Conservation (phyloP, 1,140 invertebrate genomes). For the Metopolophium dirhodum region DNA sequence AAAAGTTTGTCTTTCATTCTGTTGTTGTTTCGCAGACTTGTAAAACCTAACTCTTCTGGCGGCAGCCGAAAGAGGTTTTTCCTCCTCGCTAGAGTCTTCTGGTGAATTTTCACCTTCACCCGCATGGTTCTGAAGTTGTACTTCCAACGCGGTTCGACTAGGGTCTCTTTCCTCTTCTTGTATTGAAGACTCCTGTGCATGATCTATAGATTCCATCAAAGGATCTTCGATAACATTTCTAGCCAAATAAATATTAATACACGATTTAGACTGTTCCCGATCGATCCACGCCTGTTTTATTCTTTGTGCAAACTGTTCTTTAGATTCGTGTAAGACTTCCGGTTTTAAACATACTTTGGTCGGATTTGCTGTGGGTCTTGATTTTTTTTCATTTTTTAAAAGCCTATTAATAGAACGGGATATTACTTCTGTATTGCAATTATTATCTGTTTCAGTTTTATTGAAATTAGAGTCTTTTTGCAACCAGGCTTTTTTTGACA, state of each 20-base stretch:
- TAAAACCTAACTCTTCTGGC: slow-evolving; percentile 56
- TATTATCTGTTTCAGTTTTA: neutral
- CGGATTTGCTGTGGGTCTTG: slow-evolving; percentile 58
- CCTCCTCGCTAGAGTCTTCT: slow-evolving; percentile 25
- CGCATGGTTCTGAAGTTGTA: neutral
- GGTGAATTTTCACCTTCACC: slow-evolving; percentile 30
- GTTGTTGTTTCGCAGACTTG: slow-evolving; percentile 43
- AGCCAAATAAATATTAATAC: slow-evolving; percentile 68
- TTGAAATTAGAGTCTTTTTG: slow-evolving; percentile 46
- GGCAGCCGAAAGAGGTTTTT: slow-evolving; percentile 50
- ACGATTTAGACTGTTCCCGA: slow-evolving; percentile 65
- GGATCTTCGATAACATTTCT: slow-evolving; percentile 60
- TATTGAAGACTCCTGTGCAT: neutral
- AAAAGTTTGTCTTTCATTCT: slow-evolving; percentile 40
- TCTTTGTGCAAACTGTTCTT: slow-evolving; percentile 66
- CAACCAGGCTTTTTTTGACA: slow-evolving; percentile 26
- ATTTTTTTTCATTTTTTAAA: slow-evolving; percentile 37
- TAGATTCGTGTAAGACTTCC: slow-evolving; percentile 66
- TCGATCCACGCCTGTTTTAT: slow-evolving; percentile 66
- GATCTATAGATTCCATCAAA: neutral
- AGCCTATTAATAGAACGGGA: slow-evolving; percentile 15
- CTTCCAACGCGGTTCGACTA: slow-evolving; percentile 1
- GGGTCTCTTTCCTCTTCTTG: slow-evolving; percentile 20
- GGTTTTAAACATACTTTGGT: slow-evolving; percentile 57
- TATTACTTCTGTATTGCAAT: neutral